Evolutionary conservation across 2,888 invertebrate species (phyloP).

Genomic region (Scaptomyza tumidula): DNA sequence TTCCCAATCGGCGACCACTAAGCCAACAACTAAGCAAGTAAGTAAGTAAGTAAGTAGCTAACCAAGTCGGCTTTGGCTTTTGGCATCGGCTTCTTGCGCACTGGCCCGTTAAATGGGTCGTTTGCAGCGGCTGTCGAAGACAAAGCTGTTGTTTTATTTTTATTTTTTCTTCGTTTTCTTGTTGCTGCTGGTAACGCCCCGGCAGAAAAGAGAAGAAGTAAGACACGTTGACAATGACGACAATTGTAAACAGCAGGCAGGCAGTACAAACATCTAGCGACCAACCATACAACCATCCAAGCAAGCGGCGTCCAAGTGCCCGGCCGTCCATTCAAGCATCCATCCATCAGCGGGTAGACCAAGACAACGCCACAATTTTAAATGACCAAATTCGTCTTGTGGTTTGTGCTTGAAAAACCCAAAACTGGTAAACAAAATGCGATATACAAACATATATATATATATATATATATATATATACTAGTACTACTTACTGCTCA

Average conservation of each 20-base stretch:
- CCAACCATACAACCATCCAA: constrained; percentile 16
- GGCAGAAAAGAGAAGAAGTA: constrained; percentile 57
- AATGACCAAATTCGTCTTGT: constrained; percentile 79
- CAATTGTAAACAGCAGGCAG: constrained; percentile 72
- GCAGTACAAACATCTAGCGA: constrained; percentile 49
- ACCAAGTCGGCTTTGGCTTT: constrained; percentile 28
- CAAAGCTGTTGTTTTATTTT: constrained; percentile 64
- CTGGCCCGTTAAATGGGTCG: constrained; percentile 80
- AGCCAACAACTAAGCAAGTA: constrained; percentile 21
- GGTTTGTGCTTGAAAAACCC: constrained; percentile 77
- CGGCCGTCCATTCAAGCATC: constrained; percentile 19
- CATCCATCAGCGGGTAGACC: constrained; percentile 57
- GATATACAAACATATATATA: constrained; percentile 33
- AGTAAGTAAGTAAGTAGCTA: constrained; percentile 17
- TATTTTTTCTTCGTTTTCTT: constrained; percentile 14
- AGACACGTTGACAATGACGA: constrained; percentile 76
- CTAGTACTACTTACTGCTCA: constrained; percentile 11
- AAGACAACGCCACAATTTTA: constrained; percentile 74
- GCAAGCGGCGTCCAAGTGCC: constrained; percentile 18
- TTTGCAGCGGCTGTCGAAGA: constrained; percentile 65
- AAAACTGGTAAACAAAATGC: constrained; percentile 73
- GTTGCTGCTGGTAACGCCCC: constrained; percentile 51
- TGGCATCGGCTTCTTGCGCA: constrained; percentile 53
- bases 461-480: constrained; percentile 5
- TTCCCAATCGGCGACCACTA: constrained; percentile 60